Percentiles rank a stretch among this genome's conserved stretches.
phyloP scores from a whole-genome alignment of 2,888 invertebrate genomes.

The Phymatocera aterrima region DNA sequence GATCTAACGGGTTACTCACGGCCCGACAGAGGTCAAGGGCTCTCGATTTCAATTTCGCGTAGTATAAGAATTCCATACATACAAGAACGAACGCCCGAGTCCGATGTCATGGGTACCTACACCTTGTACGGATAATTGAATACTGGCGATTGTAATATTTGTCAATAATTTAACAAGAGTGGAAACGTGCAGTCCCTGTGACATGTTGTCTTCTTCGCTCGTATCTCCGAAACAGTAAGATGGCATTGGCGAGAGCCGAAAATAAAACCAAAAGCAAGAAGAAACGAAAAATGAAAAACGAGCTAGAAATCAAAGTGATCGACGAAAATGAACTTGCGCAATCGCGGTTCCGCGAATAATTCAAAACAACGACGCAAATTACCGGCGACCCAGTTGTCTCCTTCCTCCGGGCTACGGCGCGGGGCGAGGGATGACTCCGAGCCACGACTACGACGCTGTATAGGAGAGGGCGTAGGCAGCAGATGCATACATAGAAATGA shows the following conservation, averaged over 20 bases:
- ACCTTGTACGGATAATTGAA: too few relatives aligned
- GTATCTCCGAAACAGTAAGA: too few relatives aligned
- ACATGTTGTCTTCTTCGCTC: too few relatives aligned
- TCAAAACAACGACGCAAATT: constrained; percentile 17
- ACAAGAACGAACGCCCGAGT: too few relatives aligned
- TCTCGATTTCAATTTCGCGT: constrained; percentile 37
- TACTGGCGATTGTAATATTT: too few relatives aligned
- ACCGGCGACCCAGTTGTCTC: constrained; percentile 22
- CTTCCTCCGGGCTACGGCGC: neutral
- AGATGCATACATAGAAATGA: neutral
- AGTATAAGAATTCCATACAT: neutral
- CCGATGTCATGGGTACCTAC: too few relatives aligned
- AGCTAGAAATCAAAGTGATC: too few relatives aligned
- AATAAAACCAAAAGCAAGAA: too few relatives aligned
- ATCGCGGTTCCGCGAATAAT: neutral
- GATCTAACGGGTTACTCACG: constrained; percentile 19
- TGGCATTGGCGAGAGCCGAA: too few relatives aligned
- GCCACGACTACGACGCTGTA: neutral
- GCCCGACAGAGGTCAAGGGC: constrained; percentile 39
- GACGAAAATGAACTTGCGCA: neutral
- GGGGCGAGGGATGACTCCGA: neutral
- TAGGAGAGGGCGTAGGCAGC: neutral
- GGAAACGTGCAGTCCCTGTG: too few relatives aligned
- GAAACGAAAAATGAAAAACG: too few relatives aligned
- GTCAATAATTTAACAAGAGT: too few relatives aligned